Evolutionary conservation across 2,888 invertebrate genomes (phyloP).

Genomic region (Philaethria dido): DNA sequence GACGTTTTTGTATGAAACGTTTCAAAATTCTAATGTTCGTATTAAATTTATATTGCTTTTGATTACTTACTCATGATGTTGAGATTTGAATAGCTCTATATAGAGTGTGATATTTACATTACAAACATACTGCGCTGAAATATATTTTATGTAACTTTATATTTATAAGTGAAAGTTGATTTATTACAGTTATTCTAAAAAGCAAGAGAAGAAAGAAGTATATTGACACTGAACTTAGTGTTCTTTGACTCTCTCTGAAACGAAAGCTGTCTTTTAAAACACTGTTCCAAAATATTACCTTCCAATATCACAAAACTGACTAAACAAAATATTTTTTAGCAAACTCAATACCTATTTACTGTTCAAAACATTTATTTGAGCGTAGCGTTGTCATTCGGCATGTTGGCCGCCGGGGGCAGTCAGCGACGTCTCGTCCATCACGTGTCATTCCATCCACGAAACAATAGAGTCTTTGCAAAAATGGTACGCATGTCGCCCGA

Average conservation of each 20-base stretch:
- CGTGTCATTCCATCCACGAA: slow-evolving; percentile 71
- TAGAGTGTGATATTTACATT: background rate
- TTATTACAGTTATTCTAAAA: background rate
- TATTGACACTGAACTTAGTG: too few relatives aligned
- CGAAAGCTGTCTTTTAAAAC: too few relatives aligned
- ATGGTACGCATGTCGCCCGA: slow-evolving; percentile 78
- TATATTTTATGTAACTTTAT: background rate
- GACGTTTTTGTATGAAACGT: slow-evolving; percentile 1
- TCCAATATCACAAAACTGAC: too few relatives aligned
- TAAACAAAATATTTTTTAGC: slow-evolving; percentile 11
- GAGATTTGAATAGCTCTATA: background rate
- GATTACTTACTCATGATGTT: slow-evolving; percentile 10
- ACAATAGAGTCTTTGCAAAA: slow-evolving; percentile 80
- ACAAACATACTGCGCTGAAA: background rate
- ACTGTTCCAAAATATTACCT: too few relatives aligned
- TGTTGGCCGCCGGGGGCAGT: slow-evolving; percentile 50
- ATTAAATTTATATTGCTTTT: background rate
- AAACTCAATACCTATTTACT: slow-evolving; percentile 30
- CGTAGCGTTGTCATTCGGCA: slow-evolving; percentile 42
- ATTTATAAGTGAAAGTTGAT: background rate
- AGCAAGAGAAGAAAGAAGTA: too few relatives aligned
- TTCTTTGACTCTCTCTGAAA: too few relatives aligned
- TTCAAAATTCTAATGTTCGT: background rate
- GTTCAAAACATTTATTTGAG: slow-evolving; percentile 54
- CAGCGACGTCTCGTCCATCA: slow-evolving; percentile 67